Conservation (phyloP, 2,888 invertebrate species). For the Nasonia oneida region DNA sequence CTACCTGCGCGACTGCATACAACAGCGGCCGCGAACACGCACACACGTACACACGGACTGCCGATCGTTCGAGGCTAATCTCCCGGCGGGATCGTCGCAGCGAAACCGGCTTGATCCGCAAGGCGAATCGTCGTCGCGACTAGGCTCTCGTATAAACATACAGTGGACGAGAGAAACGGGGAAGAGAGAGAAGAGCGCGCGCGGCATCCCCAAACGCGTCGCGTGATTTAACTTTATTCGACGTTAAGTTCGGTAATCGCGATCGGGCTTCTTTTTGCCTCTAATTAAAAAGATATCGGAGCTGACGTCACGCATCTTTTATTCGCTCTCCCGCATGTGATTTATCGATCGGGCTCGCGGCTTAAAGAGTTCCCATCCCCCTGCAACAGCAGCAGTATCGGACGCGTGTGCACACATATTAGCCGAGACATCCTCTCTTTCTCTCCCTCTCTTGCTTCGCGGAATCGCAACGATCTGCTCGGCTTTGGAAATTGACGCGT, state of each 20-base stretch:
- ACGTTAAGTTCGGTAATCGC: slow-evolving; percentile 63
- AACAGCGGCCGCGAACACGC: not conserved
- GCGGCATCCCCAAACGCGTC: slow-evolving; percentile 50
- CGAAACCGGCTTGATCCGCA: slow-evolving; percentile 44
- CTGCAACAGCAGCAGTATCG: too few species aligned
- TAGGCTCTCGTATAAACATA: not conserved
- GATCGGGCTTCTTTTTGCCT: slow-evolving; percentile 59
- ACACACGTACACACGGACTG: not conserved
- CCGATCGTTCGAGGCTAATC: slow-evolving; percentile 54
- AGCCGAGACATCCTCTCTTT: not conserved
- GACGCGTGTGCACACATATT: too few species aligned
- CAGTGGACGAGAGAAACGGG: not conserved
- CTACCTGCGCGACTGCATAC: not conserved
- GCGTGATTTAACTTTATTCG: slow-evolving; percentile 61
- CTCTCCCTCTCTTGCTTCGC: not conserved
- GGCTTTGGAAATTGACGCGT: slow-evolving; percentile 54
- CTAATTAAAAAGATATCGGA: slow-evolving; percentile 62
- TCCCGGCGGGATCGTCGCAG: slow-evolving; percentile 55
- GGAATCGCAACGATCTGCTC: slow-evolving; percentile 35
- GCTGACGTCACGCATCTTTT: slow-evolving; percentile 56
- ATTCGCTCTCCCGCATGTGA: slow-evolving; percentile 46
- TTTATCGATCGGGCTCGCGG: slow-evolving; percentile 54
- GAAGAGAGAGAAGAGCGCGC: not conserved
- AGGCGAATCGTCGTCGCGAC: not conserved
- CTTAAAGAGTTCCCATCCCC: slow-evolving; percentile 20